These are phyloP conservation scores for Trichogramma pretiosum DNA, from an alignment of 1,140 invertebrate species.

Conservation along the genomic window DNA sequence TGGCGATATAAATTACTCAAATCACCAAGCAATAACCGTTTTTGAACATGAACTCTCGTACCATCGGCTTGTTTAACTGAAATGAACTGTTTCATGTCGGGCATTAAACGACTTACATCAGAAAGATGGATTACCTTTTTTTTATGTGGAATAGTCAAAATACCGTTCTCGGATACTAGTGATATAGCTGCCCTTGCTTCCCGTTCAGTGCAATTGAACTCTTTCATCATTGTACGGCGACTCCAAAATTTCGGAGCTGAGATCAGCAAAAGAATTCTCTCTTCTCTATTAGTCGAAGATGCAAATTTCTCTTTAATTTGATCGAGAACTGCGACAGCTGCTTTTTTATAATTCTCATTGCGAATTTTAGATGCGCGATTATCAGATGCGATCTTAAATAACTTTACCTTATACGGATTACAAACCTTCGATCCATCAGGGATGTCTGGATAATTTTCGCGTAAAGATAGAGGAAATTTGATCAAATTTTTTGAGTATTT, in stretches of 20 bases:
- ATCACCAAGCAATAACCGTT: slow-evolving; percentile 5
- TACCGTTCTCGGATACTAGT: slow-evolving; percentile 4
- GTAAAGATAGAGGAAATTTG: too few relatives aligned
- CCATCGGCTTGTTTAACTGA: slow-evolving; percentile 1
- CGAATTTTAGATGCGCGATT: too few relatives aligned
- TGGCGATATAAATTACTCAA: background rate
- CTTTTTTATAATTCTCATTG: slow-evolving; percentile 6
- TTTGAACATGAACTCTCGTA: background rate
- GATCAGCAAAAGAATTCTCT: slow-evolving; percentile 11
- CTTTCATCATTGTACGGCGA: background rate
- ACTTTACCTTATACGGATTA: too few relatives aligned
- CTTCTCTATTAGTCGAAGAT: background rate
- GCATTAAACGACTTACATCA: slow-evolving; percentile 7
- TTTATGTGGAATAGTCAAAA: background rate
- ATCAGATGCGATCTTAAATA: too few relatives aligned
- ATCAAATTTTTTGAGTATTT: too few relatives aligned
- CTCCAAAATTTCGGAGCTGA: slow-evolving; percentile 1
- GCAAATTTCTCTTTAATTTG: slow-evolving; percentile 11
- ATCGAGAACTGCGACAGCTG: slow-evolving; percentile 4
- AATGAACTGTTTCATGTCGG: background rate
- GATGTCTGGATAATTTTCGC: too few relatives aligned
- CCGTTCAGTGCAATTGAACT: slow-evolving; percentile 3
- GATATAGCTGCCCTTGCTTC: slow-evolving; percentile 1
- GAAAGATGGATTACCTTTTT: background rate
- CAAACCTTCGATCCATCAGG: too few relatives aligned